phyloP scores from a whole-genome alignment of 2,888 invertebrate genomes.

The Vandiemenella viatica region DNA sequence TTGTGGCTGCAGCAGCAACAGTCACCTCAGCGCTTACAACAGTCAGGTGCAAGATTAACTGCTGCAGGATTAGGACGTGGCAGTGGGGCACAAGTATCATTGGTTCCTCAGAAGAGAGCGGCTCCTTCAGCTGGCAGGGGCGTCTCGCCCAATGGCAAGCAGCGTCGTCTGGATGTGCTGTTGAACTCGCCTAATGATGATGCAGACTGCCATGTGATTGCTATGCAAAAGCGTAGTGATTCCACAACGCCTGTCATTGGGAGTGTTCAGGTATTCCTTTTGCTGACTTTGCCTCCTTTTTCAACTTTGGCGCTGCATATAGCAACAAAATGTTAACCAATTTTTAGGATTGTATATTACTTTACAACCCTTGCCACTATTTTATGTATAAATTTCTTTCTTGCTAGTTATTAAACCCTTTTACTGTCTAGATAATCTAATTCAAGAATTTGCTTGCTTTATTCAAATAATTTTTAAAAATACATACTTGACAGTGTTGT shows the following conservation, averaged over 20 bases:
- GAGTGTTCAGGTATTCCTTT: conserved; percentile 57
- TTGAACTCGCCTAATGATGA: conserved; percentile 55
- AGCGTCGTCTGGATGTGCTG: conserved; percentile 40
- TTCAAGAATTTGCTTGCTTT: too few relatives aligned
- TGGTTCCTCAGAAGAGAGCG: conserved; percentile 21
- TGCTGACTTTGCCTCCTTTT: too few relatives aligned
- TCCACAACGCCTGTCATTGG: conserved; percentile 56
- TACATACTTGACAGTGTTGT: too few relatives aligned
- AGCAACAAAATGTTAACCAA: too few relatives aligned
- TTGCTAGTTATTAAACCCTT: too few relatives aligned
- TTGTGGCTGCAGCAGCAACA: too few relatives aligned
- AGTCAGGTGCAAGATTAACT: neutral
- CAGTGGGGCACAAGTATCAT: neutral
- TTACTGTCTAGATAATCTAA: too few relatives aligned
- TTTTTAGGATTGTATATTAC: too few relatives aligned
- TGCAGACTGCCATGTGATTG: conserved; percentile 59
- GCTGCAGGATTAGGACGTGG: neutral
- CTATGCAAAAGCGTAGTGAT: conserved; percentile 55
- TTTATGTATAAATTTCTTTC: too few relatives aligned
- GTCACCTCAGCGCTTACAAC: neutral
- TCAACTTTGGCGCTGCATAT: too few relatives aligned
- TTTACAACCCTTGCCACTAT: too few relatives aligned
- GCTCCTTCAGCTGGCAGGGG: neutral
- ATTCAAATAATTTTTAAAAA: too few relatives aligned
- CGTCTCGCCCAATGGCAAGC: conserved; percentile 10